phyloP scores from a whole-genome alignment of 2,113 vertebrate species.

The Dolichallabes microphthalmus region DNA sequence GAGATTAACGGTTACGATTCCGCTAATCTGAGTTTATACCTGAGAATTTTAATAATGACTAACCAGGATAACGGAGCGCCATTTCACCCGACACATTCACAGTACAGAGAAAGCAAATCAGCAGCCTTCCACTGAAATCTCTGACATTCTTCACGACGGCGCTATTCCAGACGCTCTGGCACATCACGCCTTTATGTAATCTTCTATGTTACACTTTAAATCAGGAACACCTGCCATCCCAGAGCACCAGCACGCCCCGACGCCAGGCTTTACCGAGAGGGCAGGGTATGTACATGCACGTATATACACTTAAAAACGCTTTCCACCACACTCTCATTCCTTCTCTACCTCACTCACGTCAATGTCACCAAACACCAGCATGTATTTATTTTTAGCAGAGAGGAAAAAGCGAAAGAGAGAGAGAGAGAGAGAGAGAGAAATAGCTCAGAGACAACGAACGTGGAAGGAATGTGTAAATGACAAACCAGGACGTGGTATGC shows the following conservation, averaged over 20 bases:
- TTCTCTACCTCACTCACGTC: constrained; percentile 42
- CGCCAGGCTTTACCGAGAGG: not conserved
- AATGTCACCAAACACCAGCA: constrained; percentile 48
- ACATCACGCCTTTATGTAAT: constrained; percentile 64
- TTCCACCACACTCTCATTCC: constrained; percentile 62
- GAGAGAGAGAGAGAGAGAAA: constrained; percentile 32
- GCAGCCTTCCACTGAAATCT: not conserved
- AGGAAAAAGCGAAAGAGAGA: constrained; percentile 34
- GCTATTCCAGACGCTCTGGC: constrained; percentile 67
- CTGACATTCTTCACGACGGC: constrained; percentile 54
- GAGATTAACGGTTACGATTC: not conserved
- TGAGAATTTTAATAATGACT: not conserved
- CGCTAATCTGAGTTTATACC: not conserved
- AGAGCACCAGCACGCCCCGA: constrained; percentile 63
- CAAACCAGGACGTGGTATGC: constrained; percentile 48
- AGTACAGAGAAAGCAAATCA: not conserved
- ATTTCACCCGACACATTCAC: not conserved
- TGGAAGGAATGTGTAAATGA: constrained; percentile 67
- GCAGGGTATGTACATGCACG: too few relatives aligned
- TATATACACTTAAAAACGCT: constrained; percentile 64
- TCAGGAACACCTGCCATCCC: constrained; percentile 88
- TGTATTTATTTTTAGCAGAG: constrained; percentile 66
- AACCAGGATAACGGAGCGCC: not conserved
- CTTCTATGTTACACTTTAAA: constrained; percentile 67
- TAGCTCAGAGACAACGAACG: constrained; percentile 44